A percentile compares a stretch with the other conserved stretches of the same genome.
phyloP scores from a whole-genome alignment of 1,140 invertebrate genomes.

The Drosophila kanapiae region DNA sequence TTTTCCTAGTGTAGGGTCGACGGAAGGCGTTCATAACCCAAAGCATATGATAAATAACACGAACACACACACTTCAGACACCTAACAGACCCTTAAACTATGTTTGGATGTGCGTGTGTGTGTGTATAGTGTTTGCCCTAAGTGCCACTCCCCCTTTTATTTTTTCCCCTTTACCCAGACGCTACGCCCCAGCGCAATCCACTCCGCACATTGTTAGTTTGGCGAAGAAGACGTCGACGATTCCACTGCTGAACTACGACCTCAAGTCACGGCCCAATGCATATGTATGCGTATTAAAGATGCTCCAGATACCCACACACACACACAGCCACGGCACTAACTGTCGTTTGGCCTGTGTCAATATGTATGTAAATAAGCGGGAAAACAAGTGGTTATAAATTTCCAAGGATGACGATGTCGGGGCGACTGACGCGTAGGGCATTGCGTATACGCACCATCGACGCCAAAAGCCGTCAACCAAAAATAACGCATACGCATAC shows the following conservation, averaged over 20 bases:
- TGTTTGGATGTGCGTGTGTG: constrained; percentile 23
- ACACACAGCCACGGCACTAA: constrained; percentile 38
- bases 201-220: constrained; percentile 68
- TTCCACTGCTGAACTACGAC: constrained; percentile 38
- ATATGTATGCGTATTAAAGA: constrained; percentile 61
- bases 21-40: constrained; percentile 53
- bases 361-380: constrained; percentile 82
- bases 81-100: constrained; percentile 55
- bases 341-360: constrained; percentile 66
- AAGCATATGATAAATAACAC: constrained; percentile 71
- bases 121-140: constrained; percentile 25
- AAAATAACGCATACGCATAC: constrained; percentile 58
- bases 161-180: constrained; percentile 3
- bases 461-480: constrained; percentile 69
- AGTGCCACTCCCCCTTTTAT: constrained; percentile 36
- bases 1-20: constrained; percentile 19
- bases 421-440: constrained; percentile 36
- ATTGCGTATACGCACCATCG: constrained; percentile 68
- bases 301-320: constrained; percentile 59
- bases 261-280: constrained; percentile 55
- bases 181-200: not conserved
- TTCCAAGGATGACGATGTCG: constrained; percentile 61
- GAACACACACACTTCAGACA: constrained; percentile 44
- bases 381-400: constrained; percentile 82
- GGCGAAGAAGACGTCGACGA: constrained; percentile 49